Percentiles rank a stretch among this genome's conserved stretches.
Conservation (phyloP, 2,797 vertebrate genomes). For the Poeciliopsis gracilis region DNA sequence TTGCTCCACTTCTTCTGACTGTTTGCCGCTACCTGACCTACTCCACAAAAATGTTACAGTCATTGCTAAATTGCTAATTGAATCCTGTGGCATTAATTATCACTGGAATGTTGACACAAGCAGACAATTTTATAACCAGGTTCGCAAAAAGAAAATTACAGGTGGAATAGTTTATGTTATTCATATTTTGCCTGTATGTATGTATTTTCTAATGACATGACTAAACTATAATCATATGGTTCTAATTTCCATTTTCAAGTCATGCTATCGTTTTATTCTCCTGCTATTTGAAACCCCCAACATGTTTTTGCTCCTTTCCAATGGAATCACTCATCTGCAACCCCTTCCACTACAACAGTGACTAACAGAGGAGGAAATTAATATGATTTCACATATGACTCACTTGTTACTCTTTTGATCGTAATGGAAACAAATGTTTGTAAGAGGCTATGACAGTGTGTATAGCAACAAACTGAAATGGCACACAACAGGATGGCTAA, state of each 20-base stretch:
- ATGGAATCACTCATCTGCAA: background rate
- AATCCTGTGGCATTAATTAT: background rate
- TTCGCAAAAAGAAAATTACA: background rate
- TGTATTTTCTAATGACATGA: background rate
- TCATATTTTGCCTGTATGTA: background rate
- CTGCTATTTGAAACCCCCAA: background rate
- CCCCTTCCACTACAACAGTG: background rate
- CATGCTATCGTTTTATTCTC: background rate
- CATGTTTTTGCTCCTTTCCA: background rate
- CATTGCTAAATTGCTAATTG: background rate
- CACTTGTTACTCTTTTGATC: background rate
- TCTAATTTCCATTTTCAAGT: background rate
- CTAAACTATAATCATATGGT: background rate
- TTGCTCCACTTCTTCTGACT: conserved; percentile 3
- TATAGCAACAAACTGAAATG: background rate
- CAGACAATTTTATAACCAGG: background rate
- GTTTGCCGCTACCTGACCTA: conserved; percentile 1
- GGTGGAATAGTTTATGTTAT: background rate
- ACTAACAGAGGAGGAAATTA: background rate
- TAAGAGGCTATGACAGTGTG: background rate
- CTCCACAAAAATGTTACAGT: conserved; percentile 5
- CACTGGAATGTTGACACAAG: background rate
- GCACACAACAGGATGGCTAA: background rate
- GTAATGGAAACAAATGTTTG: background rate
- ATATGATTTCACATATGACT: background rate